A percentile compares a stretch with the other conserved stretches of the same genome.
phyloP scores from a whole-genome alignment of 2,888 invertebrate genomes.

The Spodoptera picta region DNA sequence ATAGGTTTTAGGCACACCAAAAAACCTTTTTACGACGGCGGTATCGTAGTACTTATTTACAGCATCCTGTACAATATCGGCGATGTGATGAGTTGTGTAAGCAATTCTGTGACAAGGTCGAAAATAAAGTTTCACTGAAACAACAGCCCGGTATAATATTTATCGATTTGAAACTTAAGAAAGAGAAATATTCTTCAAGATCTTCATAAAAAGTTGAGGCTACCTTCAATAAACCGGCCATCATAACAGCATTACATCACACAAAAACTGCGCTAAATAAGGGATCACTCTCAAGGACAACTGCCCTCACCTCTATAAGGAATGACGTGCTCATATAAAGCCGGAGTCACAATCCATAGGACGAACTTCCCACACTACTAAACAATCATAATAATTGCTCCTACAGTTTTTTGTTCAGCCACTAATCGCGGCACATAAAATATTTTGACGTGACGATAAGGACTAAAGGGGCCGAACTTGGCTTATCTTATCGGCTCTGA shows the following conservation, averaged over 20 bases:
- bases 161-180: not conserved
- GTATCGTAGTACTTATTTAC: constrained; percentile 41
- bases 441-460: constrained; percentile 85
- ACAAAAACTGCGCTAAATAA: constrained; percentile 31
- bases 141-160: not conserved
- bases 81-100: not conserved
- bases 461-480: constrained; percentile 73
- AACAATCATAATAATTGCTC: constrained; percentile 69
- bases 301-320: constrained; percentile 33
- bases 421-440: constrained; percentile 81
- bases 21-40: constrained; percentile 50
- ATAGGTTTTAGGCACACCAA: constrained; percentile 54
- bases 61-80: constrained; percentile 22
- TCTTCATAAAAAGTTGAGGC: not conserved
- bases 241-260: constrained; percentile 22
- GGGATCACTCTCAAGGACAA: constrained; percentile 38
- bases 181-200: not conserved
- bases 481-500: constrained; percentile 82
- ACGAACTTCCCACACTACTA: constrained; percentile 50
- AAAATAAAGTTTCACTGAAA: not conserved
- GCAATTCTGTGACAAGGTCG: not conserved
- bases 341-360: constrained; percentile 25
- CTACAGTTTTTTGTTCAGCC: constrained; percentile 59
- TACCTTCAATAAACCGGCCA: not conserved
- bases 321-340: constrained; percentile 21